A percentile compares a stretch with the other conserved stretches of the same genome.
phyloP scores from a whole-genome alignment of 2,113 vertebrate species.

The Tychaedon coryphoeus region DNA sequence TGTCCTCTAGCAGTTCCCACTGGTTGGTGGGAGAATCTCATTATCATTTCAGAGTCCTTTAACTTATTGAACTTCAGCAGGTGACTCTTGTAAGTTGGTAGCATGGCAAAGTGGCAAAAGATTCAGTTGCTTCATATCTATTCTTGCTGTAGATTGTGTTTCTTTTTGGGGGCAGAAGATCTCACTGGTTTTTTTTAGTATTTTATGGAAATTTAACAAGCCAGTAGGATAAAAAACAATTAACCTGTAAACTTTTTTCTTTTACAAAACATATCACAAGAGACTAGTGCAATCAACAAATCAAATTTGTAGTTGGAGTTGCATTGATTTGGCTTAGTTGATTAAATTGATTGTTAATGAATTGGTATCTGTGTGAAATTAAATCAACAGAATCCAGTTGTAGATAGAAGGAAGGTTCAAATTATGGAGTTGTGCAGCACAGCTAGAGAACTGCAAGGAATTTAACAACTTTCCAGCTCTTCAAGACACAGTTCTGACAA shows the following conservation, averaged over 20 bases:
- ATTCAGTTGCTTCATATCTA: not conserved
- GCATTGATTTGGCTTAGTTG: conserved; percentile 22
- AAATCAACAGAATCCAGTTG: not conserved
- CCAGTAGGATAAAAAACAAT: not conserved
- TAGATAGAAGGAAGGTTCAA: not conserved
- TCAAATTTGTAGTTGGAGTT: conserved; percentile 18
- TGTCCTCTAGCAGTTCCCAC: not conserved
- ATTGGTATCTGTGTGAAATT: conserved; percentile 28
- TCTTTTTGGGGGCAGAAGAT: not conserved
- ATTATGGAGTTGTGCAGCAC: not conserved
- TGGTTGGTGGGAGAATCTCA: not conserved
- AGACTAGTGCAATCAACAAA: conserved; percentile 28
- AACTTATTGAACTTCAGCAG: not conserved
- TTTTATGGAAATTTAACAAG: not conserved
- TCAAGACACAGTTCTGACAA: not conserved
- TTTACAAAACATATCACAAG: conserved; percentile 40
- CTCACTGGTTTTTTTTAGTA: not conserved
- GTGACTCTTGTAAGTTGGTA: not conserved
- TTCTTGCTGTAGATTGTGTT: not conserved
- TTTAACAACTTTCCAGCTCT: not conserved
- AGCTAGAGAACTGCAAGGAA: not conserved
- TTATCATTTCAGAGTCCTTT: not conserved
- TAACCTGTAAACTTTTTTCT: not conserved
- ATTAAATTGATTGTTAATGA: conserved; percentile 48
- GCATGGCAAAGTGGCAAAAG: not conserved